Base-by-base conservation (phyloP, 2,113 vertebrate species). In the Charina bottae region DNA sequence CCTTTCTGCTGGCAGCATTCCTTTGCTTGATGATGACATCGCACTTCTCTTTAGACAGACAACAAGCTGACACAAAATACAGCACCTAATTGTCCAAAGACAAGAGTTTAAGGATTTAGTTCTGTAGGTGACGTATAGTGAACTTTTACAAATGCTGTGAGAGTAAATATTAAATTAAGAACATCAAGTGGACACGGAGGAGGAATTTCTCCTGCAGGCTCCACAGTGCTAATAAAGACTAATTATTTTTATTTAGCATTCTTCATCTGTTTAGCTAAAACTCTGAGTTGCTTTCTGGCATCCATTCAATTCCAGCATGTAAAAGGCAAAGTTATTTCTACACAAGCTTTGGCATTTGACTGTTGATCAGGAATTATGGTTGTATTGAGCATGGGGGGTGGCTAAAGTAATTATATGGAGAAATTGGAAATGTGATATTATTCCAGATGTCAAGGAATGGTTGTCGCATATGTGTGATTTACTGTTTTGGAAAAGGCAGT, bases 141-240 rank as follows among this genome's bases (percentile, higher is more conserved):
- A 88, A 88, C 37, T 95, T 93, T 89, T 90, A 19, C 58, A 90
- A 90, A 91, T 5, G 4, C 90, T 91, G 92, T 58, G 24, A 86
- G 78, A 53, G 94, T 93, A 64, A 89, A 87, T 59, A 84, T 83
- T 90, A 92, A 95, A 93, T 90, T 87, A 78, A 93, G 56, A 92
- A 88, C 68, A 85, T 21, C 85, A 94, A 90, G 83, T 91, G 9
- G 72, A 15, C 0, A 0, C 88, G 59, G 1, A 85, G 55, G 62
- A 42, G 78, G 55, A 95, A 93, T 93, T 3, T 93, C 95, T 90
- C 2, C 6, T 42, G 89, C 92, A 92, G 90, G 78, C 21, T 87
- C 93, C 84, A 92, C 55, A 94, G 91, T 90, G 89, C 46, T 94
- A 94, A 93, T 95, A 95, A 96, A 94, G 93, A 83, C 91, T 83